Evolutionary conservation across 2,888 invertebrate species (phyloP).

Genomic region (Spatulosminthurus flaviceps): DNA sequence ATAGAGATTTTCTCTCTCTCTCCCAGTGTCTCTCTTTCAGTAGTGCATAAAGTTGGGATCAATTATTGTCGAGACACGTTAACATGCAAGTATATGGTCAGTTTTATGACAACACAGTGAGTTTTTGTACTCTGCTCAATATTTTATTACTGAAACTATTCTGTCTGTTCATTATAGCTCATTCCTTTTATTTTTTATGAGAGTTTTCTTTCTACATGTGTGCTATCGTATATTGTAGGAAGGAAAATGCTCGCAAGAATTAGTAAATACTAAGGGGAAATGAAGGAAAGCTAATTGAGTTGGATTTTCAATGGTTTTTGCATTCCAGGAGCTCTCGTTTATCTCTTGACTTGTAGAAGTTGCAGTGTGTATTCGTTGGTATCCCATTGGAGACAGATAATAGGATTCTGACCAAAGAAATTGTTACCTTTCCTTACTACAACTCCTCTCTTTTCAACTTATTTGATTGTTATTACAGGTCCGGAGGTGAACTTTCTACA

Average conservation of each 20-base stretch:
- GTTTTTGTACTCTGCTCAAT: not conserved
- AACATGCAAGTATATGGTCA: not conserved
- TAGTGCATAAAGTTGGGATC: not conserved
- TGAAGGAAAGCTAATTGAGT: not conserved
- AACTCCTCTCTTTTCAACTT: too few species aligned
- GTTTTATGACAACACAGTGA: not conserved
- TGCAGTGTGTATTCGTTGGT: too few species aligned
- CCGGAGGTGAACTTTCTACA: slow-evolving; percentile 18
- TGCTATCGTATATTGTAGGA: too few species aligned
- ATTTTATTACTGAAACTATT: slow-evolving; percentile 10
- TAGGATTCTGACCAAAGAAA: too few species aligned
- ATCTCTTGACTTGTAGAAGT: not conserved
- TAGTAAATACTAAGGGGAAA: not conserved
- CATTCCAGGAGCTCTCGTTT: slow-evolving; percentile 9
- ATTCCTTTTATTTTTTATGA: too few species aligned
- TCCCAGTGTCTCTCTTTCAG: too few species aligned
- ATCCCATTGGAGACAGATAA: too few species aligned
- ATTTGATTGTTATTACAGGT: not conserved
- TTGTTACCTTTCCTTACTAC: too few species aligned
- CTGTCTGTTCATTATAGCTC: too few species aligned
- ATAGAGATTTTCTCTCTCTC: not conserved
- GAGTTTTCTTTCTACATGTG: too few species aligned
- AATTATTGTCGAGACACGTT: slow-evolving; percentile 11
- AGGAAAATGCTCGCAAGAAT: too few species aligned
- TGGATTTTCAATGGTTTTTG: not conserved